phyloP scores from a whole-genome alignment of 2,888 invertebrate genomes.

The Troides oblongomaculatus region DNA sequence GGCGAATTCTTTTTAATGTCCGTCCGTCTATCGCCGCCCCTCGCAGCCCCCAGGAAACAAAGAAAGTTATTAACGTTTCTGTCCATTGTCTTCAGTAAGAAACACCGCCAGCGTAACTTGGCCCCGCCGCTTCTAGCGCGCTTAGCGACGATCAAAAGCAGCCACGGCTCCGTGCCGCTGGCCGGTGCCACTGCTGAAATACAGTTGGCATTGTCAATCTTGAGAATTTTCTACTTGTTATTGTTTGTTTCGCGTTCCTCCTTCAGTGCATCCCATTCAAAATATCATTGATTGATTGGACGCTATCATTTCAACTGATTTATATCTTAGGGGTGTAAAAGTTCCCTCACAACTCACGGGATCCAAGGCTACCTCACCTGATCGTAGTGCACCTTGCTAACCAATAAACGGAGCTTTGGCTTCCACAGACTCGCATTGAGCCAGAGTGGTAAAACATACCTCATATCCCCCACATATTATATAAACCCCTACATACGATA shows the following conservation, averaged over 20 bases:
- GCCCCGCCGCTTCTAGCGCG: conserved; percentile 35
- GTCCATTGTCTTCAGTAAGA: conserved; percentile 68
- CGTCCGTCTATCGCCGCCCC: conserved; percentile 39
- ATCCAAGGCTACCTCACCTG: too few relatives aligned
- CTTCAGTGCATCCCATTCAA: conserved; percentile 36
- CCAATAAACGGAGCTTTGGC: too few relatives aligned
- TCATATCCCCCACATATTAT: too few relatives aligned
- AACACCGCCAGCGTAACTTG: conserved; percentile 48
- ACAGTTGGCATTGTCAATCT: conserved; percentile 63
- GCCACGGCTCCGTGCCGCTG: conserved; percentile 45
- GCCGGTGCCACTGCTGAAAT: conserved; percentile 60
- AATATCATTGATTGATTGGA: conserved; percentile 37
- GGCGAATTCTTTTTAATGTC: conserved; percentile 41
- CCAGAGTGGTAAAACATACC: too few relatives aligned
- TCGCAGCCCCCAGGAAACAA: conserved; percentile 54
- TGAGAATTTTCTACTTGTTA: conserved; percentile 45
- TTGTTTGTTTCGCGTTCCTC: conserved; percentile 36
- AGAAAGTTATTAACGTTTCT: conserved; percentile 77
- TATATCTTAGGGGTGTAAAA: too few relatives aligned
- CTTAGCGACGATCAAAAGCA: conserved; percentile 36
- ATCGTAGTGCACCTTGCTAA: too few relatives aligned
- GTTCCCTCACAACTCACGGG: too few relatives aligned
- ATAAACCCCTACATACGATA: too few relatives aligned
- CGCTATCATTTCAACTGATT: neutral
- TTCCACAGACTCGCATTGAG: too few relatives aligned